Evolutionary conservation across 2,888 invertebrate genomes (phyloP).

Genomic region (Stenichneumon culpator): DNA sequence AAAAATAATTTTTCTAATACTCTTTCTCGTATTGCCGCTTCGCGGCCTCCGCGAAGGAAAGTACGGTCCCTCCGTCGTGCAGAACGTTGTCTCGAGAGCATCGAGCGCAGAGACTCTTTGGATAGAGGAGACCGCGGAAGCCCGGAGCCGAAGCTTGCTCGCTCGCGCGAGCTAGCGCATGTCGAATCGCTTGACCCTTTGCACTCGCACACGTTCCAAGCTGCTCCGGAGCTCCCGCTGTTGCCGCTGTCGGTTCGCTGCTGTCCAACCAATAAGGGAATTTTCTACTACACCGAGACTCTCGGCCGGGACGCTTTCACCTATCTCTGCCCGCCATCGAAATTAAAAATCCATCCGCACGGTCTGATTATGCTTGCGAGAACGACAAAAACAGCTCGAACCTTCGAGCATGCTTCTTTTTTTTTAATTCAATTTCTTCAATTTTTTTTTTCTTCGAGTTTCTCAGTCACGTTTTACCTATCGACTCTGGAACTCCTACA

Average conservation of each 20-base stretch:
- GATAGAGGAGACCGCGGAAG: constrained; percentile 7
- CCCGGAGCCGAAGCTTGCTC: constrained; percentile 14
- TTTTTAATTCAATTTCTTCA: not conserved
- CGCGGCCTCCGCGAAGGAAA: constrained; percentile 62
- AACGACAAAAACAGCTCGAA: constrained; percentile 22
- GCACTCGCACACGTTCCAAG: constrained; percentile 69
- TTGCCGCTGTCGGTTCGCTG: constrained; percentile 15
- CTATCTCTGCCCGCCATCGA: constrained; percentile 40
- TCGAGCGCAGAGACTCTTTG: not conserved
- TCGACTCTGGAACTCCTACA: constrained; percentile 13
- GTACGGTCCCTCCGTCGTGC: constrained; percentile 56
- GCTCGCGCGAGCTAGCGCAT: constrained; percentile 59
- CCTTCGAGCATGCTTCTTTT: constrained; percentile 14
- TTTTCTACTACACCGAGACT: constrained; percentile 41
- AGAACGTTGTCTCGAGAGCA: constrained; percentile 41
- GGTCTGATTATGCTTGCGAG: constrained; percentile 44
- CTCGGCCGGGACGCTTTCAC: constrained; percentile 57
- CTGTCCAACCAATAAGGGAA: constrained; percentile 38
- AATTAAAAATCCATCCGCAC: constrained; percentile 55
- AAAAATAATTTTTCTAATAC: not conserved
- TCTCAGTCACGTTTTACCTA: constrained; percentile 41
- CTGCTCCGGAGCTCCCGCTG: constrained; percentile 61
- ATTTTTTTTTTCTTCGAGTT: constrained; percentile 22
- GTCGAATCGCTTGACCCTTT: constrained; percentile 73
- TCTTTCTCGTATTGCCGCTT: constrained; percentile 56